Conservation (phyloP, 2,797 vertebrate species). For the Atherinosoma microstoma region DNA sequence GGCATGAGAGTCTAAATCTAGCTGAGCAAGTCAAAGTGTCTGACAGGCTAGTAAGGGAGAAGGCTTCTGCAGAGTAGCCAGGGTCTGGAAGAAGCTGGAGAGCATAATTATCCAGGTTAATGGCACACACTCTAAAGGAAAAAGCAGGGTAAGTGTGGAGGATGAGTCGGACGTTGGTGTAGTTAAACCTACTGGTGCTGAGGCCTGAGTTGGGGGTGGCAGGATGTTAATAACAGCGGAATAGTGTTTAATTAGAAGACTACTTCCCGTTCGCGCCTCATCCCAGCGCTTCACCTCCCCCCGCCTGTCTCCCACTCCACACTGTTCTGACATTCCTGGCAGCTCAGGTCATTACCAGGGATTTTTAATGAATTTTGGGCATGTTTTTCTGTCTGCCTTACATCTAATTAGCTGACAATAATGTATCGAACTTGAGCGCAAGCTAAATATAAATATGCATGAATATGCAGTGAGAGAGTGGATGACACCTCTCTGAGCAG, state of each 20-base stretch:
- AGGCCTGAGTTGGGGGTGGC: slow-evolving; percentile 88
- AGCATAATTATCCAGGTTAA: slow-evolving; percentile 82
- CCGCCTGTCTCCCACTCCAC: slow-evolving; percentile 90
- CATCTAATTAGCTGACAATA: slow-evolving; percentile 99
- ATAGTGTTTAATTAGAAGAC: slow-evolving; percentile 99
- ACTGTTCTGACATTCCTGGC: slow-evolving; percentile 96
- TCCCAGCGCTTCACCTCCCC: slow-evolving; percentile 68
- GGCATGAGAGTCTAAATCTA: slow-evolving; percentile 35
- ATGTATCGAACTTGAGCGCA: slow-evolving; percentile 92
- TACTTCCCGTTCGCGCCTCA: slow-evolving; percentile 93
- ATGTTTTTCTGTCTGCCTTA: slow-evolving; percentile 93
- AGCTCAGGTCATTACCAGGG: slow-evolving; percentile 97
- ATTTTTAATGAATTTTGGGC: slow-evolving; percentile 95
- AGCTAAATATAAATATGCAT: slow-evolving; percentile 99
- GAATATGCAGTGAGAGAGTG: slow-evolving; percentile 88
- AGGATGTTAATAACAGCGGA: slow-evolving; percentile 98
- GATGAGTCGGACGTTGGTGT: slow-evolving; percentile 76
- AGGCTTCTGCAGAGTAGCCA: slow-evolving; percentile 35
- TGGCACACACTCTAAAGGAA: slow-evolving; percentile 59
- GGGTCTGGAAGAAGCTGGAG: slow-evolving; percentile 48
- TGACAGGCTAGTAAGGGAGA: slow-evolving; percentile 49
- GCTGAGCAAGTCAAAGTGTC: slow-evolving; percentile 33
- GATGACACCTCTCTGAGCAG: slow-evolving; percentile 89
- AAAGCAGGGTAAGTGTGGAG: slow-evolving; percentile 39
- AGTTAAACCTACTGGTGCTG: slow-evolving; percentile 89